These are phyloP conservation scores for Taphrorychus bicolor DNA, from an alignment of 2,888 invertebrate species.

Conservation along the genomic window DNA sequence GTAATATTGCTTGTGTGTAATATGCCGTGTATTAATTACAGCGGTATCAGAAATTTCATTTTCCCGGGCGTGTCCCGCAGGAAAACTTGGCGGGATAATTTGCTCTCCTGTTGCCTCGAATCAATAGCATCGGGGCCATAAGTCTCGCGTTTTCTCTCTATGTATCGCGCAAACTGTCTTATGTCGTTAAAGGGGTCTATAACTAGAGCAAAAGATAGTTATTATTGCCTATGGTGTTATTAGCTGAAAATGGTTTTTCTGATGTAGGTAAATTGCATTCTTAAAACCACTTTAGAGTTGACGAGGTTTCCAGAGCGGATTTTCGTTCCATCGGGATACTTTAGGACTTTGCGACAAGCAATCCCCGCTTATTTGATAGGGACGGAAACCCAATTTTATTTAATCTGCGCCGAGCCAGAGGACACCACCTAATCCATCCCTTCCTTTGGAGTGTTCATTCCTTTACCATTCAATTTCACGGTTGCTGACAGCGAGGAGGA, in stretches of 20 bases:
- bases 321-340: too few relatives aligned
- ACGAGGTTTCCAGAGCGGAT: too few relatives aligned
- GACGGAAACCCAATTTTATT: background rate
- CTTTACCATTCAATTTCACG: constrained; percentile 1
- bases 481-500: background rate
- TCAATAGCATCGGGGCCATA: background rate
- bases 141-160: background rate
- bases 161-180: too few relatives aligned
- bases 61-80: too few relatives aligned
- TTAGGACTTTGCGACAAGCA: background rate
- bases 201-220: too few relatives aligned
- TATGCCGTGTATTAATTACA: background rate
- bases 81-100: background rate
- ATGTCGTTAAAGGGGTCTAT: too few relatives aligned
- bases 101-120: background rate
- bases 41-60: background rate
- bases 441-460: background rate
- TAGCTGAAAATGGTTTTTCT: too few relatives aligned
- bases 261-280: background rate
- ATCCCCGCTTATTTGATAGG: background rate
- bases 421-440: background rate
- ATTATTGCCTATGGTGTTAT: too few relatives aligned
- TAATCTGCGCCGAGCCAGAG: background rate
- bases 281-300: too few relatives aligned
- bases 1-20: too few relatives aligned